Percentiles rank a stretch among this genome's conserved stretches.
Evolutionary conservation across 2,113 vertebrate species (phyloP).

Genomic region (Seriola rivoliana): DNA sequence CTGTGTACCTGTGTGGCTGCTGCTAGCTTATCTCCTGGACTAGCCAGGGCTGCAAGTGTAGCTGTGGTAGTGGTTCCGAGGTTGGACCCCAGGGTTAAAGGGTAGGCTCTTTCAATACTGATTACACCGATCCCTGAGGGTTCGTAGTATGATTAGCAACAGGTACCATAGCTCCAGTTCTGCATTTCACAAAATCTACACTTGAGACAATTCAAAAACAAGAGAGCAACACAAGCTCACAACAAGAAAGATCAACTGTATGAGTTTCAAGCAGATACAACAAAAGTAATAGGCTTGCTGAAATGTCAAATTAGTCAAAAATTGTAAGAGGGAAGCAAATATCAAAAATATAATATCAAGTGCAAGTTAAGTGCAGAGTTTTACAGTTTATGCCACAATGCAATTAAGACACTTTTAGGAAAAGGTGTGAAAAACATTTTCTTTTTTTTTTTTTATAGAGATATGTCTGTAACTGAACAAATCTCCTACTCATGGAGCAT

Average conservation of each 20-base stretch:
- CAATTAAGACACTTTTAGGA: too few relatives aligned
- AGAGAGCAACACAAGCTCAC: too few relatives aligned
- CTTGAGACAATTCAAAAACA: background rate
- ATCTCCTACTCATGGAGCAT: background rate
- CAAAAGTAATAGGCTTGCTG: too few relatives aligned
- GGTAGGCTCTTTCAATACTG: conserved; percentile 88
- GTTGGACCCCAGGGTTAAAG: conserved; percentile 89
- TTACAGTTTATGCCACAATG: background rate
- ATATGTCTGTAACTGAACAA: background rate
- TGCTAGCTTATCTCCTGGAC: conserved; percentile 85
- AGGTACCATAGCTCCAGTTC: background rate
- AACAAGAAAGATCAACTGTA: background rate
- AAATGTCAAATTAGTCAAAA: background rate
- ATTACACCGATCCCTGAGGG: conserved; percentile 87
- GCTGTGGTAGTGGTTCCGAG: conserved; percentile 88
- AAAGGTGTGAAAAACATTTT: too few relatives aligned
- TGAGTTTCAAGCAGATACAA: background rate
- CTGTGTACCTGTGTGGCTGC: conserved; percentile 86
- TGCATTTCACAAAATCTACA: background rate
- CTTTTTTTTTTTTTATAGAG: too few relatives aligned
- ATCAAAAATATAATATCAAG: too few relatives aligned
- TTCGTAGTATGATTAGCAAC: background rate
- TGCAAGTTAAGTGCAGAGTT: background rate
- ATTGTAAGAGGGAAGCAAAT: background rate
- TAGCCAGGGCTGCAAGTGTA: conserved; percentile 87